Conservation (phyloP, 2,888 invertebrate species). For the Yponomeuta cagnagella region DNA sequence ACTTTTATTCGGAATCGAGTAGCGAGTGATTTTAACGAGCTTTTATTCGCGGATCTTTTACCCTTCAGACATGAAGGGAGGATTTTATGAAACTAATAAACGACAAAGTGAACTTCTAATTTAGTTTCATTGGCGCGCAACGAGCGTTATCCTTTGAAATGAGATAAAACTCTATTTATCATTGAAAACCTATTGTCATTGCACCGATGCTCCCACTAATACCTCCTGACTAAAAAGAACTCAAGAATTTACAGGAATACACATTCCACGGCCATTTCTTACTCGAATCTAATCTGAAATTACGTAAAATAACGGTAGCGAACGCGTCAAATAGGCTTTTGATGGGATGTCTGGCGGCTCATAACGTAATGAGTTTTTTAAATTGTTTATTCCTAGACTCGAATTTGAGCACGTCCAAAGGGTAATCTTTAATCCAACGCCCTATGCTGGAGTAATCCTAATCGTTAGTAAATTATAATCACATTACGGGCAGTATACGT, state of each 20-base stretch:
- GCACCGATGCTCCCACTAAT: not conserved
- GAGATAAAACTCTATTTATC: not conserved
- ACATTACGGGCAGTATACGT: slow-evolving; percentile 49
- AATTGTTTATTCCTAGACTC: slow-evolving; percentile 4
- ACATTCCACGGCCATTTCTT: not conserved
- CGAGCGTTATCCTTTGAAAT: slow-evolving; percentile 28
- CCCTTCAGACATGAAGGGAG: slow-evolving; percentile 32
- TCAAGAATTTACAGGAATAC: not conserved
- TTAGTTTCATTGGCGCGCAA: slow-evolving; percentile 31
- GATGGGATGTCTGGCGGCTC: slow-evolving; percentile 2
- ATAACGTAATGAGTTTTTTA: slow-evolving; percentile 7
- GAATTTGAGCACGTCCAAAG: not conserved
- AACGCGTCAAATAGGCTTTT: slow-evolving; percentile 8
- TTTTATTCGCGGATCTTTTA: slow-evolving; percentile 53
- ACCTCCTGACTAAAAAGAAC: not conserved
- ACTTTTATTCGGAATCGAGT: slow-evolving; percentile 56
- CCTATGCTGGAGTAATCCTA: slow-evolving; percentile 16
- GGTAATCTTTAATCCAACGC: not conserved
- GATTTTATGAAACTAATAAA: slow-evolving; percentile 63
- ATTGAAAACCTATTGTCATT: slow-evolving; percentile 9
- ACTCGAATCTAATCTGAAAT: slow-evolving; percentile 1
- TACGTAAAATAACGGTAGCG: not conserved
- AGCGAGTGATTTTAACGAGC: slow-evolving; percentile 66
- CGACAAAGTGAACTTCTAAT: slow-evolving; percentile 53
- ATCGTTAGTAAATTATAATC: slow-evolving; percentile 49